phyloP scores from a whole-genome alignment of 2,888 invertebrate genomes.

The Punctoribates punctum region DNA sequence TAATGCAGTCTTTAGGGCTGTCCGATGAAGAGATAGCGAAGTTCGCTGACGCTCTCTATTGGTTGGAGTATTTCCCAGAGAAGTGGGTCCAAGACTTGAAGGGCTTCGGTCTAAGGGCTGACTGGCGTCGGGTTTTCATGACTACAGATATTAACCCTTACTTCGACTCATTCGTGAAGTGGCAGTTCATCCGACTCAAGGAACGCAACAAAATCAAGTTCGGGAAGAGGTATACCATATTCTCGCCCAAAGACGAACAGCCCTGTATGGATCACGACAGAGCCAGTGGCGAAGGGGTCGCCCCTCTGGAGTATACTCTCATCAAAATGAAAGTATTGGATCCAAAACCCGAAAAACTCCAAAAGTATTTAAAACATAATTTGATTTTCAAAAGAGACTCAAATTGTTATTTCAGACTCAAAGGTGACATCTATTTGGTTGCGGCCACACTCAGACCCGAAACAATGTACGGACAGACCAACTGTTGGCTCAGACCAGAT shows the following conservation, averaged over 20 bases:
- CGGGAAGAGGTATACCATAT: slow-evolving; percentile 95
- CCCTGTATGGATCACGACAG: slow-evolving; percentile 99
- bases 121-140: slow-evolving; percentile 97
- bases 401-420: slow-evolving; percentile 51
- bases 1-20: slow-evolving; percentile 90
- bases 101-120: slow-evolving; percentile 86
- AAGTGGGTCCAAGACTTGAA: slow-evolving; percentile 78
- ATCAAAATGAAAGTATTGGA: slow-evolving; percentile 82
- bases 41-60: slow-evolving; percentile 84
- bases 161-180: slow-evolving; percentile 93
- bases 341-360: slow-evolving; percentile 62
- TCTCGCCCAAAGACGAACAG: slow-evolving; percentile 91
- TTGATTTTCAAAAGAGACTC: slow-evolving; percentile 26
- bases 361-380: slow-evolving; percentile 1
- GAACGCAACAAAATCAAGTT: slow-evolving; percentile 85
- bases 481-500: slow-evolving; percentile 96
- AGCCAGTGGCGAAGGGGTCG: slow-evolving; percentile 91
- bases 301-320: slow-evolving; percentile 95
- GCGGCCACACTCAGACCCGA: slow-evolving; percentile 98
- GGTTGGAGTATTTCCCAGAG: slow-evolving; percentile 97
- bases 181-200: slow-evolving; percentile 88
- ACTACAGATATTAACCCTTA: slow-evolving; percentile 97
- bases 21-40: slow-evolving; percentile 82
- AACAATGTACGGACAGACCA: slow-evolving; percentile 99
- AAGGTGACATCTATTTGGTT: slow-evolving; percentile 67